Percentiles rank a stretch among this genome's conserved stretches.
Evolutionary conservation across 2,113 vertebrate genomes (phyloP).

Genomic region (Corvus hawaiiensis): DNA sequence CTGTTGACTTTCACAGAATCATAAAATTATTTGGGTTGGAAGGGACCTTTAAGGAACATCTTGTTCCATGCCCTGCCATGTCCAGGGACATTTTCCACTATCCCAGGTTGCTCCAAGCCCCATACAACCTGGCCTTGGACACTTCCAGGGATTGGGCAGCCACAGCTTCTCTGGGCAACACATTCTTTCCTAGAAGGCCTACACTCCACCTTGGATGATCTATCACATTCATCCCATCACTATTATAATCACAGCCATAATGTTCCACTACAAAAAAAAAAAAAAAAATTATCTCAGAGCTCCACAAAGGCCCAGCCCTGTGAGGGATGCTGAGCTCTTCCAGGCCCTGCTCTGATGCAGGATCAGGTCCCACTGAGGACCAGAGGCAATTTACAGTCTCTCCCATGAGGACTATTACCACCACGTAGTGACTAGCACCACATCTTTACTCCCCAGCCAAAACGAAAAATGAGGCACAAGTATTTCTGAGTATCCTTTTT

Average conservation of each 20-base stretch:
- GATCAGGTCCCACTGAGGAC: background rate
- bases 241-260: background rate
- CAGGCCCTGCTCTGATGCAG: background rate
- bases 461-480: constrained; percentile 5
- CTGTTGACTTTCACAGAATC: background rate
- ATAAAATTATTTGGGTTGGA: background rate
- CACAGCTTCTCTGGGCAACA: background rate
- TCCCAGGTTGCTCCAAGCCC: background rate
- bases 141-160: background rate
- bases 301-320: background rate
- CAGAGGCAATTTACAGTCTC: background rate
- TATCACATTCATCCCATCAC: background rate
- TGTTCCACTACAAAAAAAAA: background rate
- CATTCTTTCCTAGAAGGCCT: background rate
- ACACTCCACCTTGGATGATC: background rate
- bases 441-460: constrained; percentile 5
- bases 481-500: constrained; percentile 21
- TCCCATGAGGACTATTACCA: background rate
- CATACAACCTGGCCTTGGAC: rapidly evolving
- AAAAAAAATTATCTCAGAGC: background rate
- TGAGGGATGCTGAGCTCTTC: background rate
- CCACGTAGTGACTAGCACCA: background rate
- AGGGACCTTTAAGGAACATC: background rate
- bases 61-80: rapidly evolving
- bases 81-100: background rate